Evolutionary conservation across 2,888 invertebrate genomes (phyloP).

Genomic region (Apocheima hispidaria): DNA sequence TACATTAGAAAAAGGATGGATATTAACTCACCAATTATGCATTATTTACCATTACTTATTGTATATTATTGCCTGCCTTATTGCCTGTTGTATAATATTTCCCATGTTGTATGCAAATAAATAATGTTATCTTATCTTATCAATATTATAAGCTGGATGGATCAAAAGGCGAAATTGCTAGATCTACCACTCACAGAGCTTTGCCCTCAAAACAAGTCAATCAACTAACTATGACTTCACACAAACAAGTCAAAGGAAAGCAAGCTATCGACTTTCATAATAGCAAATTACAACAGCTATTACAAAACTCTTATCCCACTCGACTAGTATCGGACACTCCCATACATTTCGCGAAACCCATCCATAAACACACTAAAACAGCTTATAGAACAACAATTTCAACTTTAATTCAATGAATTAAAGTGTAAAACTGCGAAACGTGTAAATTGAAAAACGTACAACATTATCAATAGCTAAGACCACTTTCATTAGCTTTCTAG

Average conservation of each 20-base stretch:
- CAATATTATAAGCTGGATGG: not conserved
- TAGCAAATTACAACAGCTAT: slow-evolving; percentile 37
- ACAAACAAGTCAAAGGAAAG: slow-evolving; percentile 21
- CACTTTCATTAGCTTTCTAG: slow-evolving; percentile 47
- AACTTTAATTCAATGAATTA: slow-evolving; percentile 35
- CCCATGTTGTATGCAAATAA: too few species aligned
- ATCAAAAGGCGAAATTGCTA: not conserved
- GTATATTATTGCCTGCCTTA: too few species aligned
- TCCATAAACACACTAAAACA: slow-evolving; percentile 23
- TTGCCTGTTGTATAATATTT: too few species aligned
- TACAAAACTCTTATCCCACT: slow-evolving; percentile 36
- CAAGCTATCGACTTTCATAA: slow-evolving; percentile 38
- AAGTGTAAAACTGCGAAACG: slow-evolving; percentile 27
- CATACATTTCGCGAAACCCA: slow-evolving; percentile 23
- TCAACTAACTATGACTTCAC: slow-evolving; percentile 6
- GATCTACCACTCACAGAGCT: not conserved
- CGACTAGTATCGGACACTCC: slow-evolving; percentile 26
- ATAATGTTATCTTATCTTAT: too few species aligned
- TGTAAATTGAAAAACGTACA: slow-evolving; percentile 17
- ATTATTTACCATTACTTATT: too few species aligned
- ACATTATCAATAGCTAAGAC: slow-evolving; percentile 25
- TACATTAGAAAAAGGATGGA: too few species aligned
- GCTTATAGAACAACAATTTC: slow-evolving; percentile 35
- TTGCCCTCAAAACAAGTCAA: slow-evolving; percentile 11
- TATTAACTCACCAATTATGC: too few species aligned